Conservation (phyloP, 2,888 invertebrate genomes). For the Nomada goodeniana region DNA sequence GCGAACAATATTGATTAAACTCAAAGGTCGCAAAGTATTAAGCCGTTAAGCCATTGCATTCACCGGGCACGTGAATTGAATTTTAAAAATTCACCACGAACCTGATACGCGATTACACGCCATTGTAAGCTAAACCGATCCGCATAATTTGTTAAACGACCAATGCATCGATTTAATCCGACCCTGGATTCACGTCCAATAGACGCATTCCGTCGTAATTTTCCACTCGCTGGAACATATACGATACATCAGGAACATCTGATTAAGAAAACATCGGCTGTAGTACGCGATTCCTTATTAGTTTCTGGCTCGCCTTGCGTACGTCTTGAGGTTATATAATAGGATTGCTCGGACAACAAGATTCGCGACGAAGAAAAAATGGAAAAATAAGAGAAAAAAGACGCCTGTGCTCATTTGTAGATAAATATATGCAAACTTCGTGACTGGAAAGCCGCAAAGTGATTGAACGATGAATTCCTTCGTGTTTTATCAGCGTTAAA, state of each 20-base stretch:
- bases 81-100: conserved; percentile 45
- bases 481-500: conserved; percentile 44
- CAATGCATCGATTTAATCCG: conserved; percentile 34
- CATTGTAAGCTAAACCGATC: conserved; percentile 26
- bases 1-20: background rate
- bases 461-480: conserved; percentile 44
- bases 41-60: conserved; percentile 1
- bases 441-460: background rate
- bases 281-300: conserved; percentile 29
- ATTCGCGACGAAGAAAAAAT: background rate
- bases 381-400: background rate
- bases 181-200: background rate
- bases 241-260: background rate
- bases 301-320: conserved; percentile 9
- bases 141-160: conserved; percentile 42
- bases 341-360: conserved; percentile 26
- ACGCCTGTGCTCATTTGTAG: background rate
- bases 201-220: conserved; percentile 9
- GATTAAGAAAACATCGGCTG: conserved; percentile 23
- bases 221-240: background rate
- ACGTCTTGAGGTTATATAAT: conserved; percentile 29
- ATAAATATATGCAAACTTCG: background rate
- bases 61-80: conserved; percentile 40
- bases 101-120: conserved; percentile 31
- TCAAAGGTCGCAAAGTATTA: background rate